phyloP scores from a whole-genome alignment of 2,797 vertebrate species.

The Clarias fuscus region DNA sequence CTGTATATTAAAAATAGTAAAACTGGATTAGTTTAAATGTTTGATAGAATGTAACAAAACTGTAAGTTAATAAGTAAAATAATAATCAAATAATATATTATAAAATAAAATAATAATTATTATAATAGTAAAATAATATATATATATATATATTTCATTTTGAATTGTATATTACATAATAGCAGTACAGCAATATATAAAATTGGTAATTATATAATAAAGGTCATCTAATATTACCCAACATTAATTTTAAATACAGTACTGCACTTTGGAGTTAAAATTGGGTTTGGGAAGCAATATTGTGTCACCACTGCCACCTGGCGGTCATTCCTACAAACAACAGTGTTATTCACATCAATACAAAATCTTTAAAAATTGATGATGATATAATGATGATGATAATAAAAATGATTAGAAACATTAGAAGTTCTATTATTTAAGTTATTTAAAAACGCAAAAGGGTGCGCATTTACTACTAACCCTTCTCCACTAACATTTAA shows the following conservation, averaged over 20 bases:
- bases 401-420: not conserved
- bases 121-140: not conserved
- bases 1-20: too few species aligned
- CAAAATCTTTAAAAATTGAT: not conserved
- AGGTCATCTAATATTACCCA: not conserved
- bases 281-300: not conserved
- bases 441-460: not conserved
- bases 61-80: too few species aligned
- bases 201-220: not conserved
- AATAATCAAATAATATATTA: not conserved
- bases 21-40: too few species aligned
- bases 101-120: not conserved
- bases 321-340: not conserved
- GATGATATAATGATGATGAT: not conserved
- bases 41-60: too few species aligned
- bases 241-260: not conserved
- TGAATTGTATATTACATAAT: not conserved
- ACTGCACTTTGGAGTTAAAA: not conserved
- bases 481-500: too few species aligned
- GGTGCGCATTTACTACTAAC: too few species aligned
- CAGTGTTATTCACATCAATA: not conserved
- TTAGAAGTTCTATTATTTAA: too few species aligned
- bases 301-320: constrained; percentile 6
- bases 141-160: not conserved
- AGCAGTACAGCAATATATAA: not conserved